phyloP scores from a whole-genome alignment of 2,888 invertebrate genomes.

The Parnassius apollo region DNA sequence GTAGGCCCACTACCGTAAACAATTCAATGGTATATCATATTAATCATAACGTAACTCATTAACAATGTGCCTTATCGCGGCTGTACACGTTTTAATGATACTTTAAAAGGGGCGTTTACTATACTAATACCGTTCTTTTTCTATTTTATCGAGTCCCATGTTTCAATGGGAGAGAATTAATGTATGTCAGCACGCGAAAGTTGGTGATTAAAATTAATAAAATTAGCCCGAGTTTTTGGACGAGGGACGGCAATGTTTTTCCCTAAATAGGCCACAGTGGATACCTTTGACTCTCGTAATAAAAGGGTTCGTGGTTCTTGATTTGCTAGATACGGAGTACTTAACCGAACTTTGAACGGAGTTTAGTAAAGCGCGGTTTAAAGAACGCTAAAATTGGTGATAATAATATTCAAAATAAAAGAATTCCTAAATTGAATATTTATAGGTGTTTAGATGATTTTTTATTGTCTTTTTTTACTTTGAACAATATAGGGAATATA shows the following conservation, averaged over 20 bases:
- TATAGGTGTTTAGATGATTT: too few relatives aligned
- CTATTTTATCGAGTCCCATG: constrained; percentile 68
- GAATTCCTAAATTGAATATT: too few relatives aligned
- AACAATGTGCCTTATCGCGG: constrained; percentile 67
- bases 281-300: constrained; percentile 13
- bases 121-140: constrained; percentile 46
- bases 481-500: too few relatives aligned
- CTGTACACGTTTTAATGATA: constrained; percentile 69
- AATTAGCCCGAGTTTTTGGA: constrained; percentile 52
- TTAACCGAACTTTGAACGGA: constrained; percentile 1
- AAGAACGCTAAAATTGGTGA: too few relatives aligned
- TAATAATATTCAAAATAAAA: too few relatives aligned
- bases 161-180: constrained; percentile 66
- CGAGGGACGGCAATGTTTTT: constrained; percentile 40
- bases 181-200: constrained; percentile 70
- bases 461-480: too few relatives aligned
- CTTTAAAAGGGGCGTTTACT: constrained; percentile 62
- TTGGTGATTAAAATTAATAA: constrained; percentile 78
- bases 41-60: constrained; percentile 64
- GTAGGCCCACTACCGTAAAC: constrained; percentile 44
- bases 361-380: too few relatives aligned
- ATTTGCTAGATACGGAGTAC: constrained; percentile 15
- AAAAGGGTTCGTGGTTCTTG: constrained; percentile 27
- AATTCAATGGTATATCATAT: constrained; percentile 50
- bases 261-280: constrained; percentile 40